Percentiles rank a stretch among this genome's conserved stretches.
Conservation (phyloP, 2,888 invertebrate species). For the Nymphalis polychloros region DNA sequence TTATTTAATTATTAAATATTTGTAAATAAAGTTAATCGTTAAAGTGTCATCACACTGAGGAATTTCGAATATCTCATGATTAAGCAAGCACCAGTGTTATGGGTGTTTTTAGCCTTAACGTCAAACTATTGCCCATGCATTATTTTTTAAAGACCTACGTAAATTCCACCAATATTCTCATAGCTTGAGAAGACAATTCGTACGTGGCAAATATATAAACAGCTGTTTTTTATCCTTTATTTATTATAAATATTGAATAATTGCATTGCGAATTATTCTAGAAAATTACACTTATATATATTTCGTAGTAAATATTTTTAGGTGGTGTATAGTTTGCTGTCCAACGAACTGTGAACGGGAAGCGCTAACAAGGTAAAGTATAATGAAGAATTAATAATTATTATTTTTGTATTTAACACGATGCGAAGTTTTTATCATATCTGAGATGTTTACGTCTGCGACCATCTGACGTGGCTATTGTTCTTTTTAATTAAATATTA, state of each 20-base stretch:
- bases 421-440: slow-evolving; percentile 2
- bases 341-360: slow-evolving; percentile 43
- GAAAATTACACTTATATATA: slow-evolving; percentile 20
- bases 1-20: no score
- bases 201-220: no score
- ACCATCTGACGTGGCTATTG: slow-evolving; percentile 1
- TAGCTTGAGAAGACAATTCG: no score
- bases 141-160: no score
- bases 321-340: slow-evolving; percentile 36
- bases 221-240: no score
- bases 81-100: no score
- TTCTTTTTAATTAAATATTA: slow-evolving; percentile 5
- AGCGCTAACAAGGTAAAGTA: slow-evolving; percentile 54
- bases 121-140: no score
- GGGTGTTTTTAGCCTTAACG: no score
- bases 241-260: not conserved
- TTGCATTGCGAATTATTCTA: slow-evolving; percentile 39
- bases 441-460: slow-evolving; percentile 3
- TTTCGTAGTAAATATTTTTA: slow-evolving; percentile 37
- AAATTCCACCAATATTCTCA: no score
- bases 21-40: no score
- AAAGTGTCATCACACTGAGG: no score
- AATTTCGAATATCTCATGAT: no score
- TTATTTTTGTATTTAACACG: slow-evolving; percentile 27
- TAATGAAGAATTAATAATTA: slow-evolving; percentile 38